Base-by-base conservation (phyloP, 2,888 invertebrate species). In the Tiliacea citrago region DNA sequence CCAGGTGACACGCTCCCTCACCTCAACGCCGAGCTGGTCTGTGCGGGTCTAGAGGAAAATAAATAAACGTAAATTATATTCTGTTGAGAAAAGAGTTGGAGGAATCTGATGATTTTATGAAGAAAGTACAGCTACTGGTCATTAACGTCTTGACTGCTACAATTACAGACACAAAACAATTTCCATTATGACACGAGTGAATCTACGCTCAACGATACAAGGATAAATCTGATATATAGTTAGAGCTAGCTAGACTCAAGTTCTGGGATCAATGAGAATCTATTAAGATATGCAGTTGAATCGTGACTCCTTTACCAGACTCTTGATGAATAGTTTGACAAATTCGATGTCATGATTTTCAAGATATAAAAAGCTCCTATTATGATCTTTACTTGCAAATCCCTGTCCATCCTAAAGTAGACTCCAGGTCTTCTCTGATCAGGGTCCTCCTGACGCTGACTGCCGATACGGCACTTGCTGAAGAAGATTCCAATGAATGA, bases 401-500 rank as follows among this genome's bases (percentile, higher is more conserved):
- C 96, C 79, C 96, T 94, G 84, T 96, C 96, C 94, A 96, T 91
- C 97, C 98, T 97, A 91, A 98, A 98, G 93, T 99, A 99, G 29
- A 98, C 98, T 49, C 99, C 99, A 0, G 99, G 98, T 70, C 96
- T 96, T 80, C 98, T 97, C 88, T 97, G 97, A 92, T 99, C 98
- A 5, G 97, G 93, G 86, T 99, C 99, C 29, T 97, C 97, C 0
- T 97, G 97, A 78, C 98, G 96, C 74, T 98, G 95, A 68, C 96
- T 97, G 18, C 98, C 99, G 65, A 98, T 98, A 69, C 98, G 97
- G 90, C 98, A 98, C 92, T 98, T 98, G 92, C 98, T 98, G 95
- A 98, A 98, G 96, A 98, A 99, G 81, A 99, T 99, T 0, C 99
- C 99, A 84, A 99, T 99, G 93, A 99, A 99, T 0, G 98, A 98